A percentile compares a stretch with the other conserved stretches of the same genome.
Conservation (phyloP, 2,888 invertebrate species). For the Nemapogon koenigi region DNA sequence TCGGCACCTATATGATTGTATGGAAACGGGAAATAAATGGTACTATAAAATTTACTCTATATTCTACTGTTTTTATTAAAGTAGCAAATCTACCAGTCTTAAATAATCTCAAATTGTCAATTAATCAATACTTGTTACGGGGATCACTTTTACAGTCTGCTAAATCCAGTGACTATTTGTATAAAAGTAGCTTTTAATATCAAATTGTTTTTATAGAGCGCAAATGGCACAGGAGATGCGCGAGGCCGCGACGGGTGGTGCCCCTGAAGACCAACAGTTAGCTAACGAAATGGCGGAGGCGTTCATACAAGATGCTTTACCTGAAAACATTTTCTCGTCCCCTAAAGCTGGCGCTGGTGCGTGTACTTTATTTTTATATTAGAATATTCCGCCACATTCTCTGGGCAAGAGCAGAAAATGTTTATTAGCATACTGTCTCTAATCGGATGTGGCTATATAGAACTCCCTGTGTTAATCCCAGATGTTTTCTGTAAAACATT, state of each 20-base stretch:
- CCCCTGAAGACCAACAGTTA: constrained; percentile 92
- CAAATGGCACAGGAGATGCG: constrained; percentile 99
- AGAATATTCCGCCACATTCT: constrained; percentile 39
- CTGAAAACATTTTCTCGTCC: constrained; percentile 93
- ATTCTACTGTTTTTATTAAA: too few species aligned
- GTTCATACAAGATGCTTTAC: constrained; percentile 91
- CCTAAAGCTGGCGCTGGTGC: constrained; percentile 88
- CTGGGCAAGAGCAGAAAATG: constrained; percentile 58
- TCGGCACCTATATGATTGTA: too few species aligned
- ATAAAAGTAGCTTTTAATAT: background rate
- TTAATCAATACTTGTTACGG: too few species aligned
- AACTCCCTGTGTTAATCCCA: constrained; percentile 58
- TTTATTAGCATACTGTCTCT: constrained; percentile 42
- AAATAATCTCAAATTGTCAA: too few species aligned
- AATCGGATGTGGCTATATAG: constrained; percentile 57
- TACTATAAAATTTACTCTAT: too few species aligned
- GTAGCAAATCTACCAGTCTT: too few species aligned
- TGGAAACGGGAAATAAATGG: too few species aligned
- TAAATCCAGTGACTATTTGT: too few species aligned
- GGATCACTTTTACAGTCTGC: too few species aligned
- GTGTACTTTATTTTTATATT: background rate
- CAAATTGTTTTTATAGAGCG: constrained; percentile 54
- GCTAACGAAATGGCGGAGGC: constrained; percentile 98
- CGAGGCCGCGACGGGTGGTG: constrained; percentile 82
- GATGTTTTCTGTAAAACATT: constrained; percentile 45